phyloP scores from a whole-genome alignment of 2,888 invertebrate genomes.

The Drosophila limbata region DNA sequence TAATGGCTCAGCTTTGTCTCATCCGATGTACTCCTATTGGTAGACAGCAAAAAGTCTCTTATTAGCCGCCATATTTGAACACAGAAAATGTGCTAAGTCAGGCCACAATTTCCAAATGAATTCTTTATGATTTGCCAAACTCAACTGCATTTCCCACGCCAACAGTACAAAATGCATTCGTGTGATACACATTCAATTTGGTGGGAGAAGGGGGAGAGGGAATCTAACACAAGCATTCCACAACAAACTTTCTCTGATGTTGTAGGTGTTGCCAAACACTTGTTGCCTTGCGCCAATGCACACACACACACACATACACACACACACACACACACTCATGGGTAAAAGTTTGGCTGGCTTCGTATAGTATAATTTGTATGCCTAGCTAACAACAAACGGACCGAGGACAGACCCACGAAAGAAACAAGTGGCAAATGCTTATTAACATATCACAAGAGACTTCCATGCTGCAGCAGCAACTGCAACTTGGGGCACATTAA shows the following conservation, averaged over 20 bases:
- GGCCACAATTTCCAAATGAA: slow-evolving; percentile 37
- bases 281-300: slow-evolving; percentile 62
- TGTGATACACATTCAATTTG: slow-evolving; percentile 54
- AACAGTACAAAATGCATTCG: slow-evolving; percentile 42
- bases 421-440: slow-evolving; percentile 76
- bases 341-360: slow-evolving; percentile 41
- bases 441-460: slow-evolving; percentile 76
- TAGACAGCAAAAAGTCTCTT: slow-evolving; percentile 19
- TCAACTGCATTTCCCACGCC: slow-evolving; percentile 70
- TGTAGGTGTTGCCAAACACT: slow-evolving; percentile 79
- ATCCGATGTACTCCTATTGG: slow-evolving; percentile 54
- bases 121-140: slow-evolving; percentile 51
- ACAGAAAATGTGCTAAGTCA: slow-evolving; percentile 43
- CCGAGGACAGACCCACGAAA: slow-evolving; percentile 12
- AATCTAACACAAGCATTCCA: slow-evolving; percentile 42
- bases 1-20: slow-evolving; percentile 47
- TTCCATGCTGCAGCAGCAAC: slow-evolving; percentile 7
- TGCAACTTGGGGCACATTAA: slow-evolving; percentile 65
- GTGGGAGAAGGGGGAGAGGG: neutral
- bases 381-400: slow-evolving; percentile 23
- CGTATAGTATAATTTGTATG: slow-evolving; percentile 71
- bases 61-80: slow-evolving; percentile 48
- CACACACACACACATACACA: no score
- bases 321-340: slow-evolving; percentile 2
- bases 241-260: slow-evolving; percentile 63